Conservation (phyloP, 2,113 vertebrate species). For the Paracyprichromis sp. region DNA sequence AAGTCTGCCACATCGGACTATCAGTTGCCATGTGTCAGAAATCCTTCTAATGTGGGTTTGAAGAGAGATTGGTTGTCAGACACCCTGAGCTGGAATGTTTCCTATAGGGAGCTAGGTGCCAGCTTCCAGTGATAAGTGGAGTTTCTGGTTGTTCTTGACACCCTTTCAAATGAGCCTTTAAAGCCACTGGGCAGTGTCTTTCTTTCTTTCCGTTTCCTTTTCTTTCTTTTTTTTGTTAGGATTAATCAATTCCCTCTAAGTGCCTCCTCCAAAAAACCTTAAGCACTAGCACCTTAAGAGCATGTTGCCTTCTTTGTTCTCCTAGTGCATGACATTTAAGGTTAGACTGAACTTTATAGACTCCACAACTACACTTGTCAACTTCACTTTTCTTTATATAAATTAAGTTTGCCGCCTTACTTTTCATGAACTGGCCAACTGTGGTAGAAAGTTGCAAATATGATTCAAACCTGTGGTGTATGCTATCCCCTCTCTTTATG, state of each 20-base stretch:
- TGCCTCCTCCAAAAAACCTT: not conserved
- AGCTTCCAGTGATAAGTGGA: conserved; percentile 52
- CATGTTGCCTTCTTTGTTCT: not conserved
- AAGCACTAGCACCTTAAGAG: not conserved
- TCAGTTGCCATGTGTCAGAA: conserved; percentile 28
- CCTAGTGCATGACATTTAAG: not conserved
- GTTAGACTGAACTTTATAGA: not conserved
- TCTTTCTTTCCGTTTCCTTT: not conserved
- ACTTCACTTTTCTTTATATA: not conserved
- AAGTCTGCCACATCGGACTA: conserved; percentile 28
- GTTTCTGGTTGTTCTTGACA: conserved; percentile 47
- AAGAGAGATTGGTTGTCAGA: conserved; percentile 49
- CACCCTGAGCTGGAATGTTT: conserved; percentile 25
- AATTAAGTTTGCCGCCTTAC: not conserved
- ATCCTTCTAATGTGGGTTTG: conserved; percentile 15
- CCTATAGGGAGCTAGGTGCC: conserved; percentile 48
- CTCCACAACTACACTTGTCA: not conserved
- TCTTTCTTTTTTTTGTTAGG: not conserved
- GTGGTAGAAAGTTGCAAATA: not conserved
- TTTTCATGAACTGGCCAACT: not conserved
- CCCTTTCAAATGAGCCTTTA: conserved; percentile 38
- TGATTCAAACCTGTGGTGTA: not conserved
- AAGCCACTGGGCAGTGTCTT: conserved; percentile 31
- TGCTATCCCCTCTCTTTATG: not conserved
- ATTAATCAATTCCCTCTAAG: conserved; percentile 25